Percentiles rank a stretch among this genome's conserved stretches.
Evolutionary conservation across 2,797 vertebrate species (phyloP).

Genomic region (Staurois parvus): DNA sequence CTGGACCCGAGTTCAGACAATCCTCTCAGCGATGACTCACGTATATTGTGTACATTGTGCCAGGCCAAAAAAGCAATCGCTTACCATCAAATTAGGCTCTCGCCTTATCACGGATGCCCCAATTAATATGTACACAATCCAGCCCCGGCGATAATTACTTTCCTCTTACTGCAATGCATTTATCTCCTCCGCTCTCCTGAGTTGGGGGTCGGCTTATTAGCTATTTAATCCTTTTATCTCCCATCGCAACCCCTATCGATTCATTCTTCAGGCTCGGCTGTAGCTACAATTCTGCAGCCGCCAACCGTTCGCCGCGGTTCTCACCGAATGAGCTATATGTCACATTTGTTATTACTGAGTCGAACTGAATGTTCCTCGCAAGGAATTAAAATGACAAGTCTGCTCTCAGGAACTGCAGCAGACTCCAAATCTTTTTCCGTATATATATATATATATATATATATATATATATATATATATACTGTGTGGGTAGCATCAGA

Average conservation of each 20-base stretch:
- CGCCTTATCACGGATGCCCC: conserved; percentile 15
- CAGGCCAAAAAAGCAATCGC: neutral
- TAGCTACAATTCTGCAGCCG: conserved; percentile 59
- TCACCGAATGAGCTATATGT: neutral
- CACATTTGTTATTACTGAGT: conserved; percentile 4
- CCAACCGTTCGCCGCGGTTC: neutral
- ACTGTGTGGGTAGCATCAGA: neutral
- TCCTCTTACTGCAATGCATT: neutral
- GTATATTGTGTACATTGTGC: neutral
- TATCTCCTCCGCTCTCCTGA: conserved; percentile 76
- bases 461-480: no score
- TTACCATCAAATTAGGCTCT: conserved; percentile 31
- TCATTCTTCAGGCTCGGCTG: conserved; percentile 71
- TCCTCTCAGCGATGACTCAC: neutral
- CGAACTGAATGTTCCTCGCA: neutral
- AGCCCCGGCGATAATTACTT: conserved; percentile 2
- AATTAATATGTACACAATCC: conserved; percentile 38
- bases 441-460: no score
- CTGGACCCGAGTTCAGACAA: neutral
- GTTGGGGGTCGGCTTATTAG: conserved; percentile 79
- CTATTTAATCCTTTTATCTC: conserved; percentile 80
- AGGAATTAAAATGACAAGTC: neutral
- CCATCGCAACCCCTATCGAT: conserved; percentile 74
- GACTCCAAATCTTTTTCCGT: neutral
- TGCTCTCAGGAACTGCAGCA: neutral